Evolutionary conservation across 23 tunicate species (phyloP).

Genomic region (Trididemnum miniatum): DNA sequence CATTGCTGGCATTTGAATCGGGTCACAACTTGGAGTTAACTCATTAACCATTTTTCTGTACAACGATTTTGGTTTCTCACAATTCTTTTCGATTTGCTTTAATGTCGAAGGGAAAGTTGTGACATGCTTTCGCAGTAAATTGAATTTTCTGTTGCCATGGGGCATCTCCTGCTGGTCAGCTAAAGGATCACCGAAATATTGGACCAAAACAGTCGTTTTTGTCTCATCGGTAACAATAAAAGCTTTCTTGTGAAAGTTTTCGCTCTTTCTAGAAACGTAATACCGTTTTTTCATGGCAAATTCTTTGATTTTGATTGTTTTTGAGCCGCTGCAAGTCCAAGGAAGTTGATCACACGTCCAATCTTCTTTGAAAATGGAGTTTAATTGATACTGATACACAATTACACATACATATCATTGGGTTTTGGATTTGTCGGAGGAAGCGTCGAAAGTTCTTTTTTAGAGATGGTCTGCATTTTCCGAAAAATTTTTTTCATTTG

Average conservation of each 20-base stretch:
- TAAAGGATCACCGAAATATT: neutral
- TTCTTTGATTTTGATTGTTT: neutral
- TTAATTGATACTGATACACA: no score
- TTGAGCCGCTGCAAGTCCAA: neutral
- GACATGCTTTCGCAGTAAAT: neutral
- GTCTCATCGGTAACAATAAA: neutral
- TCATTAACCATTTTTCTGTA: conserved; percentile 6
- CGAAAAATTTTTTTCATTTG: no score
- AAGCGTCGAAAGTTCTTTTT: no score
- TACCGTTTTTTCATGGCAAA: neutral
- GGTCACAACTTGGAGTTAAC: neutral
- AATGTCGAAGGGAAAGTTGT: conserved; percentile 26
- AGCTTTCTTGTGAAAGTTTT: neutral
- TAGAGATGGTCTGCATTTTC: no score
- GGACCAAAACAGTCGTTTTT: neutral
- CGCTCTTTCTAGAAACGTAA: neutral
- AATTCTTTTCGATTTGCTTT: neutral
- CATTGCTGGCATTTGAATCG: neutral
- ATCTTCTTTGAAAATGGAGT: conserved; percentile 4
- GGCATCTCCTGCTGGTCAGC: neutral
- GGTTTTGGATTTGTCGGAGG: no score
- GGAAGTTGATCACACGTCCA: conserved; percentile 12
- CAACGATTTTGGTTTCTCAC: neutral
- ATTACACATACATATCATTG: no score
- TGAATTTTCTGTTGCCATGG: neutral